These are phyloP conservation scores for Crotalus horridus DNA, from an alignment of 2,113 vertebrate species.

Conservation along the genomic window DNA sequence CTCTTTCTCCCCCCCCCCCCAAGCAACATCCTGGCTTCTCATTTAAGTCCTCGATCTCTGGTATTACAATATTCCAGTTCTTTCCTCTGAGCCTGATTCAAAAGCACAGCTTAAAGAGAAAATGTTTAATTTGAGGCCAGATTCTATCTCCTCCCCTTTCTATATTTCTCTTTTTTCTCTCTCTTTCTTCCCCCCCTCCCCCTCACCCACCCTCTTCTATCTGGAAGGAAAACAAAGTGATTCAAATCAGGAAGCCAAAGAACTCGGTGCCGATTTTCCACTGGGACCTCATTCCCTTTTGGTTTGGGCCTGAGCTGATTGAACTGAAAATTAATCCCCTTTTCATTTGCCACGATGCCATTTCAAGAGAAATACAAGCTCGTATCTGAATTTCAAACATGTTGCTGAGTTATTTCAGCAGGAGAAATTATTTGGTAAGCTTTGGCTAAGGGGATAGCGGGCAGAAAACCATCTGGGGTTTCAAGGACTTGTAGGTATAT, in stretches of 20 bases:
- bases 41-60: conserved; percentile 58
- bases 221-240: conserved; percentile 78
- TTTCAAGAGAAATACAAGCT: conserved; percentile 70
- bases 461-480: background rate
- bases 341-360: conserved; percentile 75
- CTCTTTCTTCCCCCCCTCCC: conserved; percentile 40
- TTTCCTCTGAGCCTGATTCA: conserved; percentile 74
- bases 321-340: conserved; percentile 74
- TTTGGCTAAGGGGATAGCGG: conserved; percentile 42
- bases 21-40: conserved; percentile 64
- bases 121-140: conserved; percentile 80
- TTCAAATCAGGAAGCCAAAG: conserved; percentile 77
- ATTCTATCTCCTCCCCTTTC: conserved; percentile 49
- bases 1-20: background rate
- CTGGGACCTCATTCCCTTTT: conserved; percentile 72
- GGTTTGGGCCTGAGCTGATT: conserved; percentile 73
- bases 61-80: conserved; percentile 72
- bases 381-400: conserved; percentile 64
- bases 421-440: conserved; percentile 31
- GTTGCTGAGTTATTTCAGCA: conserved; percentile 66
- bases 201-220: conserved; percentile 39
- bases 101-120: conserved; percentile 77
- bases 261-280: conserved; percentile 67
- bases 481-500: conserved; percentile 3
- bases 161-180: conserved; percentile 46